Evolutionary conservation across 1,140 invertebrate species (phyloP), one percentile per base, ranked within the genome.

Genomic region (Archegozetes longisetosus): DNA sequence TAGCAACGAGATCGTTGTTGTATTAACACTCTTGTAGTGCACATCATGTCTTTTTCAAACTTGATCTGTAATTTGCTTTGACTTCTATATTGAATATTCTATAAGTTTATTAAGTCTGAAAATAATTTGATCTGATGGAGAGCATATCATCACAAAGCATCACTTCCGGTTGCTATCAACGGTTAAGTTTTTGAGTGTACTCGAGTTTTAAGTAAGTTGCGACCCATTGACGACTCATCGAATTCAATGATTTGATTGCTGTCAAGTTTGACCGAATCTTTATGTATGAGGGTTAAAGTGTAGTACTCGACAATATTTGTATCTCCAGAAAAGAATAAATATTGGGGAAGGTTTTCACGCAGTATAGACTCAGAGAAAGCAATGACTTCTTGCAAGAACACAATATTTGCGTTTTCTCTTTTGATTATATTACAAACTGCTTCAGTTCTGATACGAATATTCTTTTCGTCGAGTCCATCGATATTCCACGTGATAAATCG

Each of bases 301-400:
- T 77, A 79, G 64, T 81, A 81, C 2, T 67, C 69, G 27, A 55
- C 49, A 25, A 66, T 61, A 53, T 68, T 61, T 14, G 20, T 46
- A 20, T n/a, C 24, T 56, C 66, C 1, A 66, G 52, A 50, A 46
- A 61, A 50, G 1, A 57, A 22, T 23, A 28, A 2, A 61, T 49
- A 48, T 22, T 62, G 22, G n/a, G 62, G 63, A 40, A 56, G 49
- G 20, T 22, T 52, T 47, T 29, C 12, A 25, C 26, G 24, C 56
- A 61, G 25, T 56, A 58, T 47, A 25, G 28, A 23, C 32, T 63
- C 60, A 22, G 77, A 72, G 20, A 70, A 64, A 9, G 72, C 71
- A 22, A 79, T 71, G 20, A 82, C 72, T 71, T 83, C 81, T 70
- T 83, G 81, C 26, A 83, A 69, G 64, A 80, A 81, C 1, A 82